Evolutionary conservation across 2,797 vertebrate species (phyloP).

Genomic region (Sebastolobus altivelis): DNA sequence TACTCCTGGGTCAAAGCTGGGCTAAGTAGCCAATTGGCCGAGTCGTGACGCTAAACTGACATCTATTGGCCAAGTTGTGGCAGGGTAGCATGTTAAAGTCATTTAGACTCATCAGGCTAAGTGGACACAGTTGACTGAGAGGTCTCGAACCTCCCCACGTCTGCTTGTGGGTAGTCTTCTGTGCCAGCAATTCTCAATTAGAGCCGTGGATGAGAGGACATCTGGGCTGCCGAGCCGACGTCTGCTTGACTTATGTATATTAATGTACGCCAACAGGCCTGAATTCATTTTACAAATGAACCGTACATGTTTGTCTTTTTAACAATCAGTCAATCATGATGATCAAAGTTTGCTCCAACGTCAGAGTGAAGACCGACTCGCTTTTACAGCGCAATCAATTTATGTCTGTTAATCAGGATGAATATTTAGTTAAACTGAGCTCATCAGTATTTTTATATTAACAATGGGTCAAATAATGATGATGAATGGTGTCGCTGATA

Average conservation of each 20-base stretch:
- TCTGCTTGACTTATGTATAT: constrained; percentile 63
- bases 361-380: neutral
- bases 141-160: constrained; percentile 78
- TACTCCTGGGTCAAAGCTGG: constrained; percentile 74
- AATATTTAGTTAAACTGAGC: neutral
- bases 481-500: too few relatives aligned
- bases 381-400: neutral
- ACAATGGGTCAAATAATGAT: neutral
- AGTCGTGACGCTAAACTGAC: constrained; percentile 77
- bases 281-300: constrained; percentile 52
- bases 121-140: constrained; percentile 82
- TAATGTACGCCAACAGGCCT: constrained; percentile 44
- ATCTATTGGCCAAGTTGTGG: constrained; percentile 76
- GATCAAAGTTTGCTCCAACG: constrained; percentile 4
- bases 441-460: neutral
- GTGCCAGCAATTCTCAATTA: constrained; percentile 76
- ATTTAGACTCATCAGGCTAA: constrained; percentile 84
- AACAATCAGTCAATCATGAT: constrained; percentile 43
- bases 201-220: constrained; percentile 70
- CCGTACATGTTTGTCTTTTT: constrained; percentile 27
- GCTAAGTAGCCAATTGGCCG: constrained; percentile 79
- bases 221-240: constrained; percentile 60
- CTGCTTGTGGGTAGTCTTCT: constrained; percentile 73
- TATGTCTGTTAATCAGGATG: neutral
- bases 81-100: constrained; percentile 81